These are phyloP conservation scores for Dioctria linearis DNA, from an alignment of 2,888 invertebrate genomes.

Conservation along the genomic window DNA sequence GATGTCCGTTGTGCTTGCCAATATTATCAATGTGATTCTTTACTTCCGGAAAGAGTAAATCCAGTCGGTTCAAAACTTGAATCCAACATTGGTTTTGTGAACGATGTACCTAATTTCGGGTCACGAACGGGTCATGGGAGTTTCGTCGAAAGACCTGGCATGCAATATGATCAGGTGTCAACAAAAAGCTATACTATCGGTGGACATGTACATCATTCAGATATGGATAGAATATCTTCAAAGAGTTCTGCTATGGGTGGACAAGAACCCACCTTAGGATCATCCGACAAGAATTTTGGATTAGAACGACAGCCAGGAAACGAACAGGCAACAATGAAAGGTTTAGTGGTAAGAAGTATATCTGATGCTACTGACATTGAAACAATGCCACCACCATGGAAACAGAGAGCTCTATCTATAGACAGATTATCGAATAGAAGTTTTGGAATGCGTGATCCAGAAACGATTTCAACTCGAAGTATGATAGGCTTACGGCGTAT, in stretches of 20 bases:
- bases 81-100: slow-evolving; percentile 72
- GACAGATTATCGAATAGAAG: slow-evolving; percentile 66
- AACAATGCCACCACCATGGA: slow-evolving; percentile 62
- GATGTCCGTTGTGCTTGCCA: slow-evolving; percentile 91
- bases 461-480: slow-evolving; percentile 67
- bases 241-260: slow-evolving; percentile 62
- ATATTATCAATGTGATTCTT: slow-evolving; percentile 85
- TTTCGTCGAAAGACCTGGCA: slow-evolving; percentile 61
- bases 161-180: slow-evolving; percentile 64
- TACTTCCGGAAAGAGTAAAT: slow-evolving; percentile 83
- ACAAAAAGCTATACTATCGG: slow-evolving; percentile 63
- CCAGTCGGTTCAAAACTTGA: slow-evolving; percentile 77
- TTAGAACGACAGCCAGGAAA: slow-evolving; percentile 64
- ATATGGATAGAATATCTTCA: slow-evolving; percentile 62
- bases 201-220: slow-evolving; percentile 56
- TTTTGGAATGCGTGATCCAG: slow-evolving; percentile 63
- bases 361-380: slow-evolving; percentile 64
- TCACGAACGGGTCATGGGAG: slow-evolving; percentile 66
- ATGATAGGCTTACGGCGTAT: slow-evolving; percentile 67
- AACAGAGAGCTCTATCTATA: slow-evolving; percentile 66
- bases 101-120: slow-evolving; percentile 10
- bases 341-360: slow-evolving; percentile 68
- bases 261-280: slow-evolving; percentile 45
- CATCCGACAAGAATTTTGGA: slow-evolving; percentile 56
- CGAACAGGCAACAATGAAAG: slow-evolving; percentile 63